A percentile compares a stretch with the other conserved stretches of the same genome.
These are phyloP conservation scores for Euglossa dilemma DNA, from an alignment of 1,140 invertebrate genomes.

Conservation along the genomic window DNA sequence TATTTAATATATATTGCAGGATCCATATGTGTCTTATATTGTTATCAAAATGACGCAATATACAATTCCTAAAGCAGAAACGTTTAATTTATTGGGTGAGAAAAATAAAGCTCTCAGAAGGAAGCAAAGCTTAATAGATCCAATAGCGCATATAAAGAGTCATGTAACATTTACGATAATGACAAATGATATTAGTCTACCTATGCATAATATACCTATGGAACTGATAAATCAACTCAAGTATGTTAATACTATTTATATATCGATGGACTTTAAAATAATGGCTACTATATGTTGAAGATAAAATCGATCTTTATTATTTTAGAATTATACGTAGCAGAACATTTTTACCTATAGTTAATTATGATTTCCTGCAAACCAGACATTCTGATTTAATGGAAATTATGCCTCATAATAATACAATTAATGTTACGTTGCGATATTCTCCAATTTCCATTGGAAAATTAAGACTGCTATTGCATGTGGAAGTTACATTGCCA, in stretches of 20 bases:
- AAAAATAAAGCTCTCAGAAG: constrained; percentile 64
- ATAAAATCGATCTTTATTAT: constrained; percentile 21
- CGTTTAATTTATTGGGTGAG: constrained; percentile 89
- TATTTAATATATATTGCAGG: constrained; percentile 74
- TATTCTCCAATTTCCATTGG: constrained; percentile 88
- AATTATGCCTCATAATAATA: constrained; percentile 83
- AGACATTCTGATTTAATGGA: constrained; percentile 89
- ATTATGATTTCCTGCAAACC: constrained; percentile 91
- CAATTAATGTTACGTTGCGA: constrained; percentile 84
- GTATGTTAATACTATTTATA: constrained; percentile 76
- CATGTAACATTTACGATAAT: constrained; percentile 86
- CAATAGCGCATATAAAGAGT: constrained; percentile 85
- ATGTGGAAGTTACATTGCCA: constrained; percentile 91
- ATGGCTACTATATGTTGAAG: neutral
- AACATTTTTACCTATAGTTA: constrained; percentile 92
- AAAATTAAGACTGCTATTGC: constrained; percentile 88
- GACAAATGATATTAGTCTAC: constrained; percentile 85
- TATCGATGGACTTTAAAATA: neutral
- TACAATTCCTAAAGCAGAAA: constrained; percentile 87
- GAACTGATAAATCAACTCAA: constrained; percentile 84
- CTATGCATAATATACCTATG: constrained; percentile 84
- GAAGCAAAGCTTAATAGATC: constrained; percentile 59
- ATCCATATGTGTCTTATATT: constrained; percentile 83
- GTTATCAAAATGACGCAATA: constrained; percentile 87
- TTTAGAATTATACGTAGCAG: constrained; percentile 85